Evolutionary conservation across 2,797 vertebrate species (phyloP), one percentile per base, ranked within the genome.

Genomic region (Otus scops): DNA sequence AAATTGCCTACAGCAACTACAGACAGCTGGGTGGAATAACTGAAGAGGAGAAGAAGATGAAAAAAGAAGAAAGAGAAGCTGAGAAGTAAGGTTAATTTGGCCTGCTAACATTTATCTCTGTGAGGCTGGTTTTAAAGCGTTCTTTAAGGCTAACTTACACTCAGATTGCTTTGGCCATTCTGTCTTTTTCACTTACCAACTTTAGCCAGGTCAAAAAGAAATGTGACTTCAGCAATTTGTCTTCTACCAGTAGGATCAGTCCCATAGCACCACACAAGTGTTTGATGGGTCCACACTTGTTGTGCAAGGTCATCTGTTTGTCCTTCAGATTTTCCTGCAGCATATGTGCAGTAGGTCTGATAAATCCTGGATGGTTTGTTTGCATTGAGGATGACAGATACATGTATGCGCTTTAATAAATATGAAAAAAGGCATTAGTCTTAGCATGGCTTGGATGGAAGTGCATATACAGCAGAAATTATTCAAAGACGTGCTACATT

Each of bases 1-100:
- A 98, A 95, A 97, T 98, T 75, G 98, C 98, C 54, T 97, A 97
- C 95, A 98, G 96, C 97, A 98, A 98, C 94, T 98, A 98, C 87
- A 98, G 96, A 87, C 98, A 98, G 27, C 97, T 98, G 78, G 98
- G 98, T 76, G 98, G 98, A 59, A 92, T 98, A 94, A 97, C 97
- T 68, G 97, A 98, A 61, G 98, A 98, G 91, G 98, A 98, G 51
- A 89, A 95, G 70, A 96, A 94, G 87, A 73, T 43, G 48, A 97
- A 96, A 95, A 98, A 95, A 86, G 97, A 98, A 93, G 94, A 93
- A 54, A 98, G 91, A 6, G 78, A 98, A 53, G 57, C 22, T 34
- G 93, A 97, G 89, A 98, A 97, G 98, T 98, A 98, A 97, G 91
- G 28, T 89, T 73, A 77, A 91, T 65, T 83, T 88, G 36, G 26